A percentile compares a stretch with the other conserved stretches of the same genome.
Evolutionary conservation across 2,113 vertebrate genomes (phyloP).

Genomic region (Hippocampus comes): DNA sequence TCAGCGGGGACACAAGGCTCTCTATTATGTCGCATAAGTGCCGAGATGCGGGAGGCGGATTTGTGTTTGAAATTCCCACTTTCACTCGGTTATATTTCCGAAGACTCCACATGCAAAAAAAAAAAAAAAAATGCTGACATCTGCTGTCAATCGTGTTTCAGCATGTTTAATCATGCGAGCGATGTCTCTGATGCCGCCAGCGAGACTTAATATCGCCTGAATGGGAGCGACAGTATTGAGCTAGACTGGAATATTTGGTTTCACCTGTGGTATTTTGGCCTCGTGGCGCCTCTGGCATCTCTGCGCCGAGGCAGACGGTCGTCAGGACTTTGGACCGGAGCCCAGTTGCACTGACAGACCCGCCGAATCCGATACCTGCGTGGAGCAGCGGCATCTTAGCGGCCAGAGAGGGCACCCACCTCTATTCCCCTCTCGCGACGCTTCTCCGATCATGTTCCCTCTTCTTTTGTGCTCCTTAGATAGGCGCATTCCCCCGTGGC

Average conservation of each 20-base stretch:
- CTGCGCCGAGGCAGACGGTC: slow-evolving; percentile 80
- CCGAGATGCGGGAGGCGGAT: slow-evolving; percentile 52
- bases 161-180: slow-evolving; percentile 38
- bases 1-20: slow-evolving; percentile 25
- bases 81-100: slow-evolving; percentile 32
- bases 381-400: slow-evolving; percentile 76
- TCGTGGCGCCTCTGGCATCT: slow-evolving; percentile 83
- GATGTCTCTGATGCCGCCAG: slow-evolving; percentile 26
- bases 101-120: slow-evolving; percentile 13
- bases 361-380: slow-evolving; percentile 83
- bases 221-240: slow-evolving; percentile 51
- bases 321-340: slow-evolving; percentile 80
- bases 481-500: slow-evolving; percentile 65
- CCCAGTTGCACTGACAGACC: slow-evolving; percentile 78
- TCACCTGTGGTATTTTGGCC: slow-evolving; percentile 85
- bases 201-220: slow-evolving; percentile 32
- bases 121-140: background rate
- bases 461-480: slow-evolving; percentile 63
- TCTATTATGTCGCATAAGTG: slow-evolving; percentile 35
- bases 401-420: slow-evolving; percentile 62
- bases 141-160: slow-evolving; percentile 11
- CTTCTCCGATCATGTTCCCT: slow-evolving; percentile 73
- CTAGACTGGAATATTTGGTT: slow-evolving; percentile 85
- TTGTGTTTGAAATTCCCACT: slow-evolving; percentile 47
- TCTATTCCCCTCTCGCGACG: slow-evolving; percentile 19